Base-by-base conservation (phyloP, 2,888 invertebrate genomes). In the Pseudanteris insignis region DNA sequence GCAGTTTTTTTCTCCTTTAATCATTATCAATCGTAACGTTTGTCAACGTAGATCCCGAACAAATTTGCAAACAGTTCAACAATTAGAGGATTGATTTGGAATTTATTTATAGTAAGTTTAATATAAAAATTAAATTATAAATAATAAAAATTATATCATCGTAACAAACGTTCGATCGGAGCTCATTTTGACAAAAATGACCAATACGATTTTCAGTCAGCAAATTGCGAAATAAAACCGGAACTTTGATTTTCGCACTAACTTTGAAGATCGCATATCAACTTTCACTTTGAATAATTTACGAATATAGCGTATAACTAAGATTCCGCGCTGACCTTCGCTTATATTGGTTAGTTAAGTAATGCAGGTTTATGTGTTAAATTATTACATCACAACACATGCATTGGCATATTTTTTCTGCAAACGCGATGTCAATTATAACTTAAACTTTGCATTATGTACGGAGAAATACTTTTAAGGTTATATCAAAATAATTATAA, bases 291-390 rank as follows among this genome's bases (percentile, higher is more conserved):
- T 7, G 2, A 18, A 30, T 25, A 30, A 12, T 29, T 32, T 30
- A 18, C 26, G 5, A 1, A 9, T 18, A 11, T 36, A 43, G 36
- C 24, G 5, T 12, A 15, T 25, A 53, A 43, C 15, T 25, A 29
- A 18, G n/a, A 10, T 43, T 53, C 30, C 24, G 36, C 21, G 8
- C 21, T 41, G 32, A 53, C 53, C 44, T 53, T 44, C 53, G 53
- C 18, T 9, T 26, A 44, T 37, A 51, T 51, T 51, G 51, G 41
- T 36, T 51, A 24, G 33, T 51, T 43, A 44, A 44, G 53, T 37
- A 53, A 53, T 43, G 43, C 36, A 44, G 44, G 37, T 44, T 37
- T 37, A 44, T 18, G 37, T 43, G 43, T 41, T 36, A 36, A 41
- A 48, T 34, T 44, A 36, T 53, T 44, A 44, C 43, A 26, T 37